Percentiles rank a stretch among this genome's conserved stretches.
Conservation (phyloP, 92 coral and sea anemone species). For the Virgularia gustaviana region DNA sequence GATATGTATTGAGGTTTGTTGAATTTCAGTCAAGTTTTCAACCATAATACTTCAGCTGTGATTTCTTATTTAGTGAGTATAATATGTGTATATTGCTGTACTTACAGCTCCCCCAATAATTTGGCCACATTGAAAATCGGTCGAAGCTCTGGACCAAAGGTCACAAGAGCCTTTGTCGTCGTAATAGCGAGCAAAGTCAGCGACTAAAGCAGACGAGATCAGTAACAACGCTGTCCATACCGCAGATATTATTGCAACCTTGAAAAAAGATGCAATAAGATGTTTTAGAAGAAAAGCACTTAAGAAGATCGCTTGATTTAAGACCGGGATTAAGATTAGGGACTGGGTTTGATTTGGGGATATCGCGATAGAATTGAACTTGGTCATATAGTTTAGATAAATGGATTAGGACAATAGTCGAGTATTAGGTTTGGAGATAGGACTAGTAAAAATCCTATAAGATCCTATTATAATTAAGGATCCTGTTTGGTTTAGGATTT, state of each 20-base stretch:
- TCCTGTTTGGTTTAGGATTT: no score
- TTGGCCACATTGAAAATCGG: constrained; percentile 7
- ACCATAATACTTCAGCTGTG: neutral
- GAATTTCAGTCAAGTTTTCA: neutral
- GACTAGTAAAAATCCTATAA: no score
- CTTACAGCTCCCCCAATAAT: constrained; percentile 14
- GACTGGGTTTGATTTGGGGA: no score
- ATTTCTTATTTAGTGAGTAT: neutral
- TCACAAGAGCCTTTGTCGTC: neutral
- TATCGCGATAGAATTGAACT: no score
- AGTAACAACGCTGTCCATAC: constrained; percentile 11
- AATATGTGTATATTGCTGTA: neutral
- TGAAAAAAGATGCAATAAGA: neutral
- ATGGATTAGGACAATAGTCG: no score
- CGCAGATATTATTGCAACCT: constrained; percentile 6
- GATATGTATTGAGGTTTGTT: no score
- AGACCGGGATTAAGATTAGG: no score
- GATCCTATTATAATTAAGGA: no score
- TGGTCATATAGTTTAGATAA: no score
- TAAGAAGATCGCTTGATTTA: no score
- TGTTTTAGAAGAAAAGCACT: no score
- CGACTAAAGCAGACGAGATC: constrained; percentile 3
- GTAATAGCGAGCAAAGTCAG: neutral
- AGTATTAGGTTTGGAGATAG: no score
- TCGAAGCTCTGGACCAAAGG: neutral